phyloP scores from a whole-genome alignment of 2,113 vertebrate genomes.

The Psammodynastes pulverulentus region DNA sequence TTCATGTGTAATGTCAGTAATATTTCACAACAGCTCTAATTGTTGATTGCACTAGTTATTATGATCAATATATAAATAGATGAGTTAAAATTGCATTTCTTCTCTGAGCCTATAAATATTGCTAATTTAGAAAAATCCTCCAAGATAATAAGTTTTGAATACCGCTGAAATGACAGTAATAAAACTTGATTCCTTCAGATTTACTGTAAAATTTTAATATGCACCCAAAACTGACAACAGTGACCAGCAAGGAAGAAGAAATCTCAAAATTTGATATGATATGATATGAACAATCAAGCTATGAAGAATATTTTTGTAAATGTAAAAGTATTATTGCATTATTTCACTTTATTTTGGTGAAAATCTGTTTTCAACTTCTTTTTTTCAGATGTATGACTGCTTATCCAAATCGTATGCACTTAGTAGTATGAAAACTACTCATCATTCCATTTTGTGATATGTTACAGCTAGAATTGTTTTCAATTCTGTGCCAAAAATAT shows the following conservation, averaged over 20 bases:
- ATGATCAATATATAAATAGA: constrained; percentile 35
- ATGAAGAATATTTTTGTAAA: neutral
- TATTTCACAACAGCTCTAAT: constrained; percentile 23
- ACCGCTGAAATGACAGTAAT: neutral
- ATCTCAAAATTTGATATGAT: neutral
- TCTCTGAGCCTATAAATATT: neutral
- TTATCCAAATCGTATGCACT: neutral
- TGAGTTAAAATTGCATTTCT: neutral
- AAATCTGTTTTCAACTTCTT: neutral
- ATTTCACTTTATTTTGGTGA: neutral
- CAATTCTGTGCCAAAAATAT: neutral
- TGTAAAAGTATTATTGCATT: neutral
- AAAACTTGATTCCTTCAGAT: neutral
- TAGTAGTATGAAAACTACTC: neutral
- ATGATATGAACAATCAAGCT: neutral
- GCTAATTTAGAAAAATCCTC: neutral
- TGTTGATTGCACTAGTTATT: constrained; percentile 25
- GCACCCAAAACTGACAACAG: neutral
- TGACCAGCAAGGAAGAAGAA: neutral
- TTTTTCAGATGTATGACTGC: neutral
- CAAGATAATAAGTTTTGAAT: neutral
- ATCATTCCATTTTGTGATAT: neutral
- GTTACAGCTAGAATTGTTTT: neutral
- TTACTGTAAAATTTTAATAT: neutral
- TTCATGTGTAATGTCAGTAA: constrained; percentile 29